phyloP scores from a whole-genome alignment of 1,140 invertebrate species.

The Maconellicoccus hirsutus region DNA sequence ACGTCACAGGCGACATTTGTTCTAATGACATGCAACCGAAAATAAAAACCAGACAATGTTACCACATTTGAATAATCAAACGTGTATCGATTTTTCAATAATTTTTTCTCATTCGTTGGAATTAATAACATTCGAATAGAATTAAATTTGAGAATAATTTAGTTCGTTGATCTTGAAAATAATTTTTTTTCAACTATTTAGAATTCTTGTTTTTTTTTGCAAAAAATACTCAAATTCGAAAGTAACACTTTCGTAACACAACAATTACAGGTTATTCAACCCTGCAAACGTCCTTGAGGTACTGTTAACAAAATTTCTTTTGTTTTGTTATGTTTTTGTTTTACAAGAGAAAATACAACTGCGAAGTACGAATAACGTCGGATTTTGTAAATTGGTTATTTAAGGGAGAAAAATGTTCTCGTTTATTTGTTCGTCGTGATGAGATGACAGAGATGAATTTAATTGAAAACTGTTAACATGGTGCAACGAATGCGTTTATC shows the following conservation, averaged over 20 bases:
- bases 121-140: too few relatives aligned
- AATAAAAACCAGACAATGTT: too few relatives aligned
- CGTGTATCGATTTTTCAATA: too few relatives aligned
- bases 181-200: too few relatives aligned
- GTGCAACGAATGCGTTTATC: neutral
- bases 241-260: neutral
- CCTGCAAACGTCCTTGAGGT: neutral
- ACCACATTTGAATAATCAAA: too few relatives aligned
- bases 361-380: neutral
- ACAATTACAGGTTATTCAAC: neutral
- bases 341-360: neutral
- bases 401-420: neutral
- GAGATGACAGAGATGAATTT: conserved; percentile 1
- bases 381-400: neutral
- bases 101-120: too few relatives aligned
- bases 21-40: too few relatives aligned
- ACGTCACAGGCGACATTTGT: too few relatives aligned
- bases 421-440: neutral
- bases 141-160: too few relatives aligned
- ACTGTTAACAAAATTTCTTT: conserved; percentile 6
- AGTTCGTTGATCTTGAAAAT: too few relatives aligned
- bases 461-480: neutral
- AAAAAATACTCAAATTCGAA: too few relatives aligned
- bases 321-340: conserved; percentile 5
- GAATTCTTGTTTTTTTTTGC: too few relatives aligned